These are phyloP conservation scores for Oreochromis grahami DNA, from an alignment of 2,797 vertebrate species.

Conservation along the genomic window DNA sequence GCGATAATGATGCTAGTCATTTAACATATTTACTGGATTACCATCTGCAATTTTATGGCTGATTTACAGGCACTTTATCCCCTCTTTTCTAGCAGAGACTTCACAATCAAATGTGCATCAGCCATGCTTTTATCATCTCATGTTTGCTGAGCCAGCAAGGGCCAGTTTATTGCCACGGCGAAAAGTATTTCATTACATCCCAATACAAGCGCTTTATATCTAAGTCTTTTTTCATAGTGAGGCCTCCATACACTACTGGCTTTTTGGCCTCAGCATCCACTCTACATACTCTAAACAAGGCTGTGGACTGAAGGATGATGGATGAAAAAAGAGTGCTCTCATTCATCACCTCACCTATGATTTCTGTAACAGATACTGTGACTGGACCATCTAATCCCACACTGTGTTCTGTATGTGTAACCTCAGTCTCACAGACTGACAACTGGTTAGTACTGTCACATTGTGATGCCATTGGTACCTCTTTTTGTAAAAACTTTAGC, in stretches of 20 bases:
- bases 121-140: constrained; percentile 49
- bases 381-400: neutral
- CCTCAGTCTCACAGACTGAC: neutral
- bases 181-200: constrained; percentile 29
- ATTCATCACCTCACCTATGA: neutral
- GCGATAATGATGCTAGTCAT: constrained; percentile 83
- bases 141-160: constrained; percentile 67
- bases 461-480: neutral
- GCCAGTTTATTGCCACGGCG: constrained; percentile 24
- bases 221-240: constrained; percentile 14
- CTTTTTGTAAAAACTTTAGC: neutral
- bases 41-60: constrained; percentile 90
- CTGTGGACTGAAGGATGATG: neutral
- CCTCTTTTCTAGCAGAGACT: constrained; percentile 74
- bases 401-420: neutral
- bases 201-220: constrained; percentile 18
- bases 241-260: neutral
- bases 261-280: neutral
- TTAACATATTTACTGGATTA: constrained; percentile 87
- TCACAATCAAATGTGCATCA: constrained; percentile 72
- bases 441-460: accelerated
- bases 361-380: neutral
- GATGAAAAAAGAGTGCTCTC: neutral
- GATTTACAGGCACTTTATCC: constrained; percentile 82
- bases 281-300: neutral